Evolutionary conservation across 2,113 vertebrate genomes (phyloP).

Genomic region (Nibea coibor): DNA sequence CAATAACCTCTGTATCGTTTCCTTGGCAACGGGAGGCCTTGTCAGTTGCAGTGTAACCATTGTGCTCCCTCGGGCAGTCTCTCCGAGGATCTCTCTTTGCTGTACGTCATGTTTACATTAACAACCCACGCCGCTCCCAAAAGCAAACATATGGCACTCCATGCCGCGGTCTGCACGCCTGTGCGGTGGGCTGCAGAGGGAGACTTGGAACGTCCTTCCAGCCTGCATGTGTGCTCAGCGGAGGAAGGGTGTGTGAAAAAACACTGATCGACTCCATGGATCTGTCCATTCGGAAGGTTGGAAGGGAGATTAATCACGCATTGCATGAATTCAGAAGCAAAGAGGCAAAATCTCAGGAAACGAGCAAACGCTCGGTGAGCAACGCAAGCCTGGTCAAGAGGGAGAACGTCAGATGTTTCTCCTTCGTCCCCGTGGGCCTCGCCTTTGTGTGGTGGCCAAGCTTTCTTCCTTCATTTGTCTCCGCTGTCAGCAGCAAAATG

Average conservation of each 20-base stretch:
- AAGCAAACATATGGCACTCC: conserved; percentile 50
- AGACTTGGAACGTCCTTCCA: conserved; percentile 2
- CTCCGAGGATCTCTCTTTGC: conserved; percentile 52
- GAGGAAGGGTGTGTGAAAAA: conserved; percentile 9
- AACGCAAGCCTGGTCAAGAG: not conserved
- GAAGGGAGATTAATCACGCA: conserved; percentile 20
- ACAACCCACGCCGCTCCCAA: conserved; percentile 25
- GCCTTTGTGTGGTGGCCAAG: conserved; percentile 52
- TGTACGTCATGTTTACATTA: conserved; percentile 67
- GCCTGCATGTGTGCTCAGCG: not conserved
- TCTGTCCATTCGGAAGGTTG: not conserved
- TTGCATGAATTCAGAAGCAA: conserved; percentile 21
- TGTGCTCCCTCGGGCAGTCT: conserved; percentile 39
- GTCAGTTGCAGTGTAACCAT: conserved; percentile 40
- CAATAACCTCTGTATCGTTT: conserved; percentile 63
- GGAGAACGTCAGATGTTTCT: conserved; percentile 41
- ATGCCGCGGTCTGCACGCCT: not conserved
- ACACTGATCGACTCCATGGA: conserved; percentile 12
- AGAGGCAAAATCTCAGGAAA: conserved; percentile 21
- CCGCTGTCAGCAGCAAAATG: conserved; percentile 67
- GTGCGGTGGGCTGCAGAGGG: not conserved
- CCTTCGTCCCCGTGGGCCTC: conserved; percentile 28
- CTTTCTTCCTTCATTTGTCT: conserved; percentile 66
- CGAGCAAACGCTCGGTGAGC: not conserved
- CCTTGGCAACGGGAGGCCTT: conserved; percentile 63